Conservation (phyloP, 2,888 invertebrate genomes). For the Scaptomyza flava region DNA sequence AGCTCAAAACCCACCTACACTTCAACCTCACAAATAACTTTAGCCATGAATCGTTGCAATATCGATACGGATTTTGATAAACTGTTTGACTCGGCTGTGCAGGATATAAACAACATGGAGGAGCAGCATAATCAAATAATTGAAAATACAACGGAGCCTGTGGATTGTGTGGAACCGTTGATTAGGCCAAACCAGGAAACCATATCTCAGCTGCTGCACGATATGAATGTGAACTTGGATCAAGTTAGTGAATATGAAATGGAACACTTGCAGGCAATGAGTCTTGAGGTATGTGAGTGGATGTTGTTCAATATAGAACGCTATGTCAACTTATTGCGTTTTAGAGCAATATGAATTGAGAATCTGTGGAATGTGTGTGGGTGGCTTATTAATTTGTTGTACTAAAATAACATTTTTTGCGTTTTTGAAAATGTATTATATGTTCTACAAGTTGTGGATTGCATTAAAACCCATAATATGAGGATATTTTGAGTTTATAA, state of each 20-base stretch:
- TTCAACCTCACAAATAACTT: slow-evolving; percentile 12
- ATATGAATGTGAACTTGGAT: slow-evolving; percentile 80
- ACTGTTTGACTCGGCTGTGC: slow-evolving; percentile 54
- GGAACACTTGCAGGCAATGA: slow-evolving; percentile 72
- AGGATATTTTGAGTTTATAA: background rate
- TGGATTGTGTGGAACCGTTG: background rate
- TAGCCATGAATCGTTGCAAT: slow-evolving; percentile 45
- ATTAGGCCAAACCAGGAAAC: slow-evolving; percentile 32
- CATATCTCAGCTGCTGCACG: slow-evolving; percentile 75
- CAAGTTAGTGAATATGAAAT: slow-evolving; percentile 71
- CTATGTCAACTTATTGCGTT: slow-evolving; percentile 11
- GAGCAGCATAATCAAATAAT: slow-evolving; percentile 41
- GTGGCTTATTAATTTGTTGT: background rate
- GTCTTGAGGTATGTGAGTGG: slow-evolving; percentile 62
- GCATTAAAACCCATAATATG: background rate
- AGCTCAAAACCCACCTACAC: slow-evolving; percentile 3
- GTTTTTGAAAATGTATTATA: no score
- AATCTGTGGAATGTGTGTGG: slow-evolving; percentile 6
- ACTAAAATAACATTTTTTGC: background rate
- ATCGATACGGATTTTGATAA: slow-evolving; percentile 41
- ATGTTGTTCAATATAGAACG: background rate
- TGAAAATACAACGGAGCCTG: slow-evolving; percentile 7
- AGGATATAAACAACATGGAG: slow-evolving; percentile 50
- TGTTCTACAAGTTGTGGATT: background rate
- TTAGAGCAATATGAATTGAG: background rate